phyloP scores from a whole-genome alignment of 2,888 invertebrate genomes.

The Epistrophella euchroma region DNA sequence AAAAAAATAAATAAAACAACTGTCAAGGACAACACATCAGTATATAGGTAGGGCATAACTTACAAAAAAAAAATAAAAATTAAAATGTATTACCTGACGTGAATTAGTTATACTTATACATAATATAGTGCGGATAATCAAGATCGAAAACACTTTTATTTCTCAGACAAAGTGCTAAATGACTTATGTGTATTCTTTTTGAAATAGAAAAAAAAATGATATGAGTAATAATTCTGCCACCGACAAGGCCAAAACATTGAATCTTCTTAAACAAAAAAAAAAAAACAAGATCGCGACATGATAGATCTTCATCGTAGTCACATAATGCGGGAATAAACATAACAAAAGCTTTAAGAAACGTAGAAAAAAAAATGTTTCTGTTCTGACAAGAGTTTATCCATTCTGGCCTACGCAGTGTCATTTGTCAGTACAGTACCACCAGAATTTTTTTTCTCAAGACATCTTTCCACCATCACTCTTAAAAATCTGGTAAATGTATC shows the following conservation, averaged over 20 bases:
- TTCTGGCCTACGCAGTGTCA: slow-evolving; percentile 57
- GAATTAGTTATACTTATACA: slow-evolving; percentile 27
- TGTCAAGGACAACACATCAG: slow-evolving; percentile 45
- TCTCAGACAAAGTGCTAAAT: slow-evolving; percentile 14
- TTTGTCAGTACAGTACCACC: slow-evolving; percentile 45
- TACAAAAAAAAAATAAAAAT: slow-evolving; percentile 20
- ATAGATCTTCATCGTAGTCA: slow-evolving; percentile 46
- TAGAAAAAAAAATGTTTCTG: slow-evolving; percentile 16
- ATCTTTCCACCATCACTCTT: slow-evolving; percentile 20
- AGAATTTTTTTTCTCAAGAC: slow-evolving; percentile 23
- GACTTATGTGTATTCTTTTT: slow-evolving; percentile 41
- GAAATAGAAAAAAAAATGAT: slow-evolving; percentile 30
- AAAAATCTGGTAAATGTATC: slow-evolving; percentile 49
- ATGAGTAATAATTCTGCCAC: slow-evolving; percentile 47
- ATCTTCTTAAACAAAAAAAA: slow-evolving; percentile 26
- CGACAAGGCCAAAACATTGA: slow-evolving; percentile 15
- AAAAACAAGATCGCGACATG: not conserved
- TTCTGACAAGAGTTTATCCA: slow-evolving; percentile 38
- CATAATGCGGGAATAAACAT: slow-evolving; percentile 8
- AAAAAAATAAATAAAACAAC: not conserved
- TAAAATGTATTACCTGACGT: slow-evolving; percentile 46
- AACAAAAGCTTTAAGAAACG: slow-evolving; percentile 47
- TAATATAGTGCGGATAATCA: slow-evolving; percentile 10
- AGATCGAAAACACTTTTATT: slow-evolving; percentile 36
- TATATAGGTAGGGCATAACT: not conserved